Evolutionary conservation across 2,113 vertebrate genomes (phyloP), one percentile per base, ranked within the genome.

Genomic region (Merops nubicus): DNA sequence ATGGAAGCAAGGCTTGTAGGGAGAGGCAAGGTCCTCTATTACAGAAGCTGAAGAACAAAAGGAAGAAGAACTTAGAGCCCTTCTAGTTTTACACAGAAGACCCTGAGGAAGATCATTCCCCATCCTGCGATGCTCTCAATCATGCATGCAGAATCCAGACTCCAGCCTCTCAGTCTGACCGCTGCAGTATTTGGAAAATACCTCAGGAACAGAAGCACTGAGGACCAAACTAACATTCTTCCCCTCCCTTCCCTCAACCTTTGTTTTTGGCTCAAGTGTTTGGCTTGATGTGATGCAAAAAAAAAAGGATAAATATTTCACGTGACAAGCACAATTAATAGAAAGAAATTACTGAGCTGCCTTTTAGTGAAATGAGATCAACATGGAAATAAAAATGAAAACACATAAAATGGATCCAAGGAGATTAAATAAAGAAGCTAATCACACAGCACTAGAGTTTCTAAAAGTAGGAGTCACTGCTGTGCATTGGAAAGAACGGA

Each of bases 331-430:
- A 63, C 59, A 96, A 94, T 93, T 96, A 97, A 90, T 59, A 93
- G 64, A 91, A 89, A 92, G 12, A 95, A 95, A 95, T 72, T 89
- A 96, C 94, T 17, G 23, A 80, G 25, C 62, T 90, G 34, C 89
- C 86, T 92, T 91, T 94, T 60, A 93, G 36, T 33, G 20, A 91
- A 95, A 86, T 47, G 34, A 92, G 59, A 76, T 88, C 77, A 82
- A 77, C 26, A 10, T 5, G 15, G 78, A 95, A 93, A 88, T 75
- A 67, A 54, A 77, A 67, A 83, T 28, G 31, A 87, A 96, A 91
- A 74, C 0, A 1, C 50, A 42, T 74, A 83, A 97, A 93, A 94
- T 54, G 36, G 56, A 93, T 89, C 65, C 59, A 64, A 60, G 69
- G 60, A 92, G 79, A 96, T 89, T 75, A 91, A 97, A 85, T 2